Conservation (phyloP, 2,888 invertebrate genomes). For the Rosalia funebris region DNA sequence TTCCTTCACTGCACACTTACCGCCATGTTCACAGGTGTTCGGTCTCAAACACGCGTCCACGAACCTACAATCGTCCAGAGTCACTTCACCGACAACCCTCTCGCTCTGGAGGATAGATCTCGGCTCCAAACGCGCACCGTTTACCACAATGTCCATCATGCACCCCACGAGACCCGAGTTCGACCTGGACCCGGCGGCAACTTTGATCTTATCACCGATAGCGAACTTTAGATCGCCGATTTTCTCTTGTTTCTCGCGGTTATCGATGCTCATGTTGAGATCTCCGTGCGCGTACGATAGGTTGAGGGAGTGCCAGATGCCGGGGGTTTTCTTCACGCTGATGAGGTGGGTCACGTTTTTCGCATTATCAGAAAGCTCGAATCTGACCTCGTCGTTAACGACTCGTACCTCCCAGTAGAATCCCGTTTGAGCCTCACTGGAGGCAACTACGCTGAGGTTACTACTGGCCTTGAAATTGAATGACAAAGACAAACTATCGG, state of each 20-base stretch:
- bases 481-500: slow-evolving; percentile 78
- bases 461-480: slow-evolving; percentile 89
- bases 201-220: slow-evolving; percentile 65
- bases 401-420: slow-evolving; percentile 91
- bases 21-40: slow-evolving; percentile 92
- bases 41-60: slow-evolving; percentile 90
- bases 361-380: slow-evolving; percentile 79
- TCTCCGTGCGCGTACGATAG: slow-evolving; percentile 80
- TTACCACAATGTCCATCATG: slow-evolving; percentile 88
- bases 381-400: slow-evolving; percentile 86
- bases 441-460: slow-evolving; percentile 83
- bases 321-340: slow-evolving; percentile 82
- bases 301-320: slow-evolving; percentile 86
- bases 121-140: slow-evolving; percentile 83
- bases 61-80: slow-evolving; percentile 87
- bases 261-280: slow-evolving; percentile 79
- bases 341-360: slow-evolving; percentile 82
- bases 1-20: slow-evolving; percentile 89
- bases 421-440: slow-evolving; percentile 80
- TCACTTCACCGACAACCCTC: slow-evolving; percentile 87
- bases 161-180: slow-evolving; percentile 89
- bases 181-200: slow-evolving; percentile 82
- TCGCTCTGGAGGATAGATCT: slow-evolving; percentile 81
- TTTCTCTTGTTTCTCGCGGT: slow-evolving; percentile 74
- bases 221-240: slow-evolving; percentile 60